These are phyloP conservation scores for Drosophila littoralis DNA, from an alignment of 1,140 invertebrate species.

Conservation along the genomic window DNA sequence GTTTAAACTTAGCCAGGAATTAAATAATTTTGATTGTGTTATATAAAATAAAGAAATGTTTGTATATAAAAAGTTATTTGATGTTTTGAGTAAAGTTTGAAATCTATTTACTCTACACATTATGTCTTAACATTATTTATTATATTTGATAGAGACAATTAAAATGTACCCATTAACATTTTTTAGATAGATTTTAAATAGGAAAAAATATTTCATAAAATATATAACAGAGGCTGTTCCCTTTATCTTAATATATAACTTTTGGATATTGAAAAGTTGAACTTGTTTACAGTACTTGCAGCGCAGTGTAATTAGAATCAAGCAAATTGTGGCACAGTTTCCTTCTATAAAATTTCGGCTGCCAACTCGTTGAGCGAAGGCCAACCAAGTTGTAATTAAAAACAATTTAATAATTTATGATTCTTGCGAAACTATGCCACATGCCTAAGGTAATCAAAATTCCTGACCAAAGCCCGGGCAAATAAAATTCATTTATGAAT, in stretches of 20 bases:
- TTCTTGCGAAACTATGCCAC: background rate
- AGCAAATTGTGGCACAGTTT: background rate
- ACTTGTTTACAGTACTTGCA: background rate
- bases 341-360: background rate
- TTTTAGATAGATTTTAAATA: too few relatives aligned
- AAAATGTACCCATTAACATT: too few relatives aligned
- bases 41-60: too few relatives aligned
- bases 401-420: background rate
- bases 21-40: background rate
- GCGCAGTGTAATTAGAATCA: slow-evolving; percentile 7
- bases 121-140: too few relatives aligned
- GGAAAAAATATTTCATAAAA: too few relatives aligned
- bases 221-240: too few relatives aligned
- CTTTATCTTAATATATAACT: background rate
- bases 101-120: too few relatives aligned
- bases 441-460: background rate
- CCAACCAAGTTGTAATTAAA: slow-evolving; percentile 1
- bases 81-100: too few relatives aligned
- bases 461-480: background rate
- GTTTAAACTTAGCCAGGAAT: too few relatives aligned
- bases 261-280: background rate
- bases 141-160: too few relatives aligned
- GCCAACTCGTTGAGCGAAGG: slow-evolving; percentile 1
- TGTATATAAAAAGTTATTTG: too few relatives aligned
- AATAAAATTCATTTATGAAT: background rate